Conservation (phyloP, 2,797 vertebrate genomes). For the Syngnathus acus region DNA sequence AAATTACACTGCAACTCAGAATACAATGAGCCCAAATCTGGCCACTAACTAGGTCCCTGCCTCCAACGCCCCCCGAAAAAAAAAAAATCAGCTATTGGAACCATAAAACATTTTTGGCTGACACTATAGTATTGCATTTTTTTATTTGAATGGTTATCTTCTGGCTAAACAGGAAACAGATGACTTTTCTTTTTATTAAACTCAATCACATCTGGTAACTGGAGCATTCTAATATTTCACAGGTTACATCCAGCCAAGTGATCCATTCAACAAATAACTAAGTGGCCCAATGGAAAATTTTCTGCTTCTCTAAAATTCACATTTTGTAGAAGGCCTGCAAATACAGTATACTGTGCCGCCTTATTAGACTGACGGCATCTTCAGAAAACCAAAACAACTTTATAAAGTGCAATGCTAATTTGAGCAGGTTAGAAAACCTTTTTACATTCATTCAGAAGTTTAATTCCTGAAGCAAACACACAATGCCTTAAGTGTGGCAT, state of each 20-base stretch:
- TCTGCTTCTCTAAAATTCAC: neutral
- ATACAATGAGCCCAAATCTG: neutral
- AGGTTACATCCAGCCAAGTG: neutral
- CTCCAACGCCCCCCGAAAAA: no score
- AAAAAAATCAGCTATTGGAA: no score
- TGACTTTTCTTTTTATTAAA: neutral
- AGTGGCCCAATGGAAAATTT: neutral
- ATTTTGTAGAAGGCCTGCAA: neutral
- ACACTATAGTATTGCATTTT: neutral
- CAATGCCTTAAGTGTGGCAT: neutral
- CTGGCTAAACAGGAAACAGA: neutral
- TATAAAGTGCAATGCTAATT: neutral
- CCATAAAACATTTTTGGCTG: neutral
- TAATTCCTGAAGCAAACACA: neutral
- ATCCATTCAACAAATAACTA: neutral
- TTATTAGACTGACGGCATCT: neutral
- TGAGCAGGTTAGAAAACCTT: neutral
- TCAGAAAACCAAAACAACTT: neutral
- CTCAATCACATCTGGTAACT: neutral
- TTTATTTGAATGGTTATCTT: neutral
- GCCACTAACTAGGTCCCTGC: neutral
- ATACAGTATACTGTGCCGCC: neutral
- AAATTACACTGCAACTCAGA: neutral
- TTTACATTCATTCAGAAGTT: conserved; percentile 7
- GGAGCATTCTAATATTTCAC: neutral